A percentile compares a stretch with the other conserved stretches of the same genome.
Conservation (phyloP, 2,888 invertebrate genomes). For the Heliconius ismenius region DNA sequence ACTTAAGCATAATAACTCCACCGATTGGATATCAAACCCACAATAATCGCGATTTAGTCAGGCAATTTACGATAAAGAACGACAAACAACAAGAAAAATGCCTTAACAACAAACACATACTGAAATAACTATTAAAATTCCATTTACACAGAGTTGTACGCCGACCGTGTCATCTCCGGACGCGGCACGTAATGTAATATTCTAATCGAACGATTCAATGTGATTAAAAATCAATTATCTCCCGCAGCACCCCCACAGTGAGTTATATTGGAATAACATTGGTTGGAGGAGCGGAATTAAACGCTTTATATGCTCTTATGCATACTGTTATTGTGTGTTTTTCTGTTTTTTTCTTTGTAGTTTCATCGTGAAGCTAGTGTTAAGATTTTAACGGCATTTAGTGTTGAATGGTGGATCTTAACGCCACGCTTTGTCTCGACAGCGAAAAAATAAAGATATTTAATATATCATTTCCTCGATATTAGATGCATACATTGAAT, state of each 20-base stretch:
- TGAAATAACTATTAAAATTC: conserved; percentile 25
- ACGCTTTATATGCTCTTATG: conserved; percentile 17
- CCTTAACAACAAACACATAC: not conserved
- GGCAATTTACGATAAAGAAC: not conserved
- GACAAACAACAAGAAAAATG: no score
- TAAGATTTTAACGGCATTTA: no score
- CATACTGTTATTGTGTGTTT: not conserved
- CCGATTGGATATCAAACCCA: not conserved
- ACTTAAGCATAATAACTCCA: not conserved
- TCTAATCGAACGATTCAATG: conserved; percentile 50
- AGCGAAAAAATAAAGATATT: no score
- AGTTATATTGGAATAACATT: conserved; percentile 46
- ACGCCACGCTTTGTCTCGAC: no score
- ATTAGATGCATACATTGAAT: no score
- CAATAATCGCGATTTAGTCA: not conserved
- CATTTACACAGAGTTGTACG: conserved; percentile 27
- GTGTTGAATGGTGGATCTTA: no score
- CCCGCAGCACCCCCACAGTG: conserved; percentile 41
- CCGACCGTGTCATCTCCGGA: conserved; percentile 44
- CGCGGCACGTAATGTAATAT: conserved; percentile 47
- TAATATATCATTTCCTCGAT: no score
- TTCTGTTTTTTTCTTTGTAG: not conserved
- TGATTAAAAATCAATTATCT: conserved; percentile 54
- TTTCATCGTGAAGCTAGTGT: not conserved
- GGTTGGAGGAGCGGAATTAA: conserved; percentile 44